Evolutionary conservation across 2,113 vertebrate species (phyloP).

Genomic region (Charina bottae): DNA sequence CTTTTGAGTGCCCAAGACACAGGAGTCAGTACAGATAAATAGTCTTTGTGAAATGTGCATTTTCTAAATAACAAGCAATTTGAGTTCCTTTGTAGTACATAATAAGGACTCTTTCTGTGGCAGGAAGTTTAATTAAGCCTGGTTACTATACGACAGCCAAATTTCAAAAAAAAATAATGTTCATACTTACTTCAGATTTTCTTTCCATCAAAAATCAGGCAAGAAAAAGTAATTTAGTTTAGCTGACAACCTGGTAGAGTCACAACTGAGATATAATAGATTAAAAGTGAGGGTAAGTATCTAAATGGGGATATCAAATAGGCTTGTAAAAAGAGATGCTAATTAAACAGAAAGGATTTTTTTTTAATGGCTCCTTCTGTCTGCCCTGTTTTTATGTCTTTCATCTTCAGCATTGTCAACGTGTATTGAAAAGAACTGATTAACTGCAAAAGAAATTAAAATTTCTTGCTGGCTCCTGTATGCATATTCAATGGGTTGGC

Average conservation of each 20-base stretch:
- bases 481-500: background rate
- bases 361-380: constrained; percentile 38
- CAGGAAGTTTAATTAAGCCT: constrained; percentile 26
- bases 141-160: constrained; percentile 21
- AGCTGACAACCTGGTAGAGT: constrained; percentile 40
- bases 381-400: constrained; percentile 53
- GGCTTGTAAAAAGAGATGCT: constrained; percentile 34
- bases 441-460: constrained; percentile 55
- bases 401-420: constrained; percentile 54
- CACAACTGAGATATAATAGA: constrained; percentile 8
- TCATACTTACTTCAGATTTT: constrained; percentile 39
- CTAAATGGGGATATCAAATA: constrained; percentile 38
- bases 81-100: constrained; percentile 47
- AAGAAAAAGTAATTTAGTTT: constrained; percentile 45
- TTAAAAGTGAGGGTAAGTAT: constrained; percentile 44
- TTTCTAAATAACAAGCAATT: constrained; percentile 53
- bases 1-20: constrained; percentile 6
- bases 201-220: constrained; percentile 36
- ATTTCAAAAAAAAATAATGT: constrained; percentile 54
- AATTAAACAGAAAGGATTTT: constrained; percentile 34
- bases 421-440: constrained; percentile 45
- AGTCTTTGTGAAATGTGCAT: constrained; percentile 4
- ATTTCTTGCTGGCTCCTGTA: background rate
- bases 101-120: too few species aligned
- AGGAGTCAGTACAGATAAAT: background rate